Conservation (phyloP, 2,888 invertebrate genomes). For the Eledone cirrhosa region DNA sequence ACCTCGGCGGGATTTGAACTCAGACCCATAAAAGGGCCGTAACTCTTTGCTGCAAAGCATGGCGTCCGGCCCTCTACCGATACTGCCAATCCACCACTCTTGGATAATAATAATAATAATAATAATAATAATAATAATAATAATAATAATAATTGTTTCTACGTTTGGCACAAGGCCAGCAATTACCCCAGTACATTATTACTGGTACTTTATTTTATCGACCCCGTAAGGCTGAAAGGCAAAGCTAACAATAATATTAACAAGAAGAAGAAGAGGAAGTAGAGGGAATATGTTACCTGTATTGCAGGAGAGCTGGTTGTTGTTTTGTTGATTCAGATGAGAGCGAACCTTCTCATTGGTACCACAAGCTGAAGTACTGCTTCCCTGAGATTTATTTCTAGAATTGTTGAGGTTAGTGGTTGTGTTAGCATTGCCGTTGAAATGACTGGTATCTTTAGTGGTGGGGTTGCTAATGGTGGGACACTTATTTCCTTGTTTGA, state of each 20-base stretch:
- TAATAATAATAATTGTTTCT: too few species aligned
- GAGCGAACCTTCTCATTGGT: constrained; percentile 41
- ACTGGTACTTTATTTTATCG: too few species aligned
- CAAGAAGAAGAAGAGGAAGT: neutral
- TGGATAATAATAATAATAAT: too few species aligned
- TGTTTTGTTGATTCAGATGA: constrained; percentile 50
- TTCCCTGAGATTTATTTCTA: constrained; percentile 38
- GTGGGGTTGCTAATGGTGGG: constrained; percentile 52
- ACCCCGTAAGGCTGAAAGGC: too few species aligned
- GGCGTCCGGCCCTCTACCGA: too few species aligned
- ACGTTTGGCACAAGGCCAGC: too few species aligned
- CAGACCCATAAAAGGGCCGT: too few species aligned
- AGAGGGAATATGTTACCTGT: constrained; percentile 34
- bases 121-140: too few species aligned
- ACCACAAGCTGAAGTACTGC: constrained; percentile 38
- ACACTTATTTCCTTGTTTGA: constrained; percentile 49
- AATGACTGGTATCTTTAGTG: constrained; percentile 41
- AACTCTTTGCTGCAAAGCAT: too few species aligned
- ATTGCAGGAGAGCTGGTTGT: constrained; percentile 34
- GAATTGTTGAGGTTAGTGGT: constrained; percentile 43
- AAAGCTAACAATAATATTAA: neutral
- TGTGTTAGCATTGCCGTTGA: constrained; percentile 32
- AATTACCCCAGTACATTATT: too few species aligned
- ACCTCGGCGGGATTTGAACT: too few species aligned
- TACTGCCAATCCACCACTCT: too few species aligned